phyloP scores from a whole-genome alignment of 2,113 vertebrate genomes.

The Callipepla californica region DNA sequence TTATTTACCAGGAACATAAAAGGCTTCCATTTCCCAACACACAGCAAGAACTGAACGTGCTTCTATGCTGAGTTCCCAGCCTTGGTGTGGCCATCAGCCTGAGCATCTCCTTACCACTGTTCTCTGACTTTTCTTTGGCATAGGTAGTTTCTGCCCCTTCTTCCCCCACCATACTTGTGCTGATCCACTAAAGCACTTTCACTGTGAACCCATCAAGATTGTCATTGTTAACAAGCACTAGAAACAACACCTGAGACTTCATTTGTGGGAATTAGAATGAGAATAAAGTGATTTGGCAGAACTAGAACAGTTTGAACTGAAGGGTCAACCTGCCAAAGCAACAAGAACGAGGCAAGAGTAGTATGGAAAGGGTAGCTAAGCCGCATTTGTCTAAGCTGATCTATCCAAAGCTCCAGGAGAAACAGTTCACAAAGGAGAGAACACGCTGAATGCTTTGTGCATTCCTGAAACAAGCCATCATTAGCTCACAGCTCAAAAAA shows the following conservation, averaged over 20 bases:
- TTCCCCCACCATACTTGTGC: not conserved
- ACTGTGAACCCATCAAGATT: not conserved
- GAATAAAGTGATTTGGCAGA: conserved; percentile 32
- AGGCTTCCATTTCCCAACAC: conserved; percentile 7
- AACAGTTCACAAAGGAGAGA: not conserved
- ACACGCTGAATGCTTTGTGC: not conserved
- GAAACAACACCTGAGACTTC: not conserved
- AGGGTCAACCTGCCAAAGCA: not conserved
- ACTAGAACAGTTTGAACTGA: not conserved
- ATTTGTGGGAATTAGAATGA: conserved; percentile 14
- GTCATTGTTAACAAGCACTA: not conserved
- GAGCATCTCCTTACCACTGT: rapidly evolving
- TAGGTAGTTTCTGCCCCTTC: not conserved
- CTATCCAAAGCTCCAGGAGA: conserved; percentile 16
- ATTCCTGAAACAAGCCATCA: not conserved
- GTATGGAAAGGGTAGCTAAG: conserved; percentile 33
- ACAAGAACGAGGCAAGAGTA: not conserved
- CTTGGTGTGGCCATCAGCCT: not conserved
- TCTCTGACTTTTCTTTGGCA: not conserved
- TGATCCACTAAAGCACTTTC: not conserved
- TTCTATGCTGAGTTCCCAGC: conserved; percentile 10
- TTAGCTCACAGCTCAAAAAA: not conserved
- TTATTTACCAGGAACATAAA: conserved; percentile 44
- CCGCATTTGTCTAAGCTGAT: conserved; percentile 35
- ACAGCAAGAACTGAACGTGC: not conserved